Percentiles rank a stretch among this genome's conserved stretches.
phyloP scores from a whole-genome alignment of 2,888 invertebrate genomes.

The Tryphoninae sp. region DNA sequence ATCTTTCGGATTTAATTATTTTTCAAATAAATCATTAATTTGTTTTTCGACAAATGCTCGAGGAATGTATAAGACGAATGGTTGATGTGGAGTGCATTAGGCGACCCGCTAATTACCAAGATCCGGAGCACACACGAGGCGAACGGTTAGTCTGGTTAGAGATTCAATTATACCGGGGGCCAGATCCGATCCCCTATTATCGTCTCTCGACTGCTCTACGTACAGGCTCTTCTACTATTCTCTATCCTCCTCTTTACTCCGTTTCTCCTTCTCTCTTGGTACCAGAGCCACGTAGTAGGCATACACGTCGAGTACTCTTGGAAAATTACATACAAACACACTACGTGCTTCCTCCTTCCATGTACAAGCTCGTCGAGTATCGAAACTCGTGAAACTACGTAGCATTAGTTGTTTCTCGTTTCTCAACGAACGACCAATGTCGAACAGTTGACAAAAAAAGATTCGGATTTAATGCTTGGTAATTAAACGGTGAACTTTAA shows the following conservation, averaged over 20 bases:
- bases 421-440: not conserved
- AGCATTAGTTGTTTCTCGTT: not conserved
- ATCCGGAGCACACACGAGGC: conserved; percentile 63
- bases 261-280: conserved; percentile 34
- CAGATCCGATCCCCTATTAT: conserved; percentile 62
- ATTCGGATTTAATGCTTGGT: too few species aligned
- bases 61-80: too few species aligned
- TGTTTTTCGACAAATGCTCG: too few species aligned
- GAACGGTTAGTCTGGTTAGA: conserved; percentile 75
- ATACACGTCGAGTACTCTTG: conserved; percentile 53
- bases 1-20: too few species aligned
- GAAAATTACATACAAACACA: conserved; percentile 56
- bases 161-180: conserved; percentile 70
- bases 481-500: too few species aligned
- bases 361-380: conserved; percentile 27
- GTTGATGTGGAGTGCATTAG: conserved; percentile 28
- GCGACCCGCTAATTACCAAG: conserved; percentile 56
- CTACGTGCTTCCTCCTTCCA: conserved; percentile 2
- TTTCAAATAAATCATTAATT: too few species aligned
- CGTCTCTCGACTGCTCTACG: conserved; percentile 44
- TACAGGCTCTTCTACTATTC: conserved; percentile 35
- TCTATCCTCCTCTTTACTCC: conserved; percentile 3
- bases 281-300: not conserved
- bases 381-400: conserved; percentile 43
- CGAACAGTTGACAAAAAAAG: not conserved